Conservation (phyloP, 2,797 vertebrate species). For the Artibeus lituratus region DNA sequence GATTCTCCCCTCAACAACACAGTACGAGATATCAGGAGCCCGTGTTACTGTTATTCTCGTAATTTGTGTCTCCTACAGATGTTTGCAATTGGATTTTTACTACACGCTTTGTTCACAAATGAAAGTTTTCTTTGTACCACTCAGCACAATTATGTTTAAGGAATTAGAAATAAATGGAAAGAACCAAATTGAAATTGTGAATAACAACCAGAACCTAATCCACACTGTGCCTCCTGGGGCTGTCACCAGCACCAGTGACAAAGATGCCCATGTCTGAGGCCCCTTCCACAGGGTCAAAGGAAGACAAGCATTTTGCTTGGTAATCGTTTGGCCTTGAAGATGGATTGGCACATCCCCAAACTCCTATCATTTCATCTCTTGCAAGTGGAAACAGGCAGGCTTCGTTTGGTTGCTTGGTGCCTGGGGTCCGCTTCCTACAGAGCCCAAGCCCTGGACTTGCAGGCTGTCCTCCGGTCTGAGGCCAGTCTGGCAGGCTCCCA, state of each 20-base stretch:
- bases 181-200: background rate
- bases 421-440: background rate
- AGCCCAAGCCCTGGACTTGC: background rate
- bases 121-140: background rate
- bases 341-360: slow-evolving; percentile 33
- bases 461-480: background rate
- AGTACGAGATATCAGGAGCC: background rate
- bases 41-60: background rate
- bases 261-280: background rate
- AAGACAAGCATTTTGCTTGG: background rate
- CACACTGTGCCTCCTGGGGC: background rate
- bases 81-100: background rate
- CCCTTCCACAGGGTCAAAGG: background rate
- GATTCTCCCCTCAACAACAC: background rate
- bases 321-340: background rate
- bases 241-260: background rate
- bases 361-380: background rate
- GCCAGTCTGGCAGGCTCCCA: background rate
- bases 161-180: background rate
- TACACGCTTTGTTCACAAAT: background rate
- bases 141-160: background rate
- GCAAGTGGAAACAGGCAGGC: slow-evolving; percentile 25
- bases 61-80: background rate
- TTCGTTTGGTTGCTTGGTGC: background rate
- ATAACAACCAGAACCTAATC: background rate